Evolutionary conservation across 2,113 vertebrate species (phyloP).

Genomic region (Empidonax alnorum): DNA sequence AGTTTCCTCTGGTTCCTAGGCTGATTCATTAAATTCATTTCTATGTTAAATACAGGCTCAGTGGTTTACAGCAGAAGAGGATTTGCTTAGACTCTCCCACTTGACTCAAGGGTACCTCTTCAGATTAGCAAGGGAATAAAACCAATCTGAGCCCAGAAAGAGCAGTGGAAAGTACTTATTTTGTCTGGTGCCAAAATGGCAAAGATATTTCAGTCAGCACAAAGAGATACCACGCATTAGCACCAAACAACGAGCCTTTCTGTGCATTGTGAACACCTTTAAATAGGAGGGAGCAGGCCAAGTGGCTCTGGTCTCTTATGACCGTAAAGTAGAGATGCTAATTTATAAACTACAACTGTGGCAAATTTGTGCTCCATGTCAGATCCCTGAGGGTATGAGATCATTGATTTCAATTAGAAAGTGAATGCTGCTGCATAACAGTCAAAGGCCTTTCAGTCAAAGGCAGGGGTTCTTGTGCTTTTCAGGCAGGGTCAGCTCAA

Average conservation of each 20-base stretch:
- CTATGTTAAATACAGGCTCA: not conserved
- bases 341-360: not conserved
- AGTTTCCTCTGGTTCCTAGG: not conserved
- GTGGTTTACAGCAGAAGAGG: not conserved
- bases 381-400: not conserved
- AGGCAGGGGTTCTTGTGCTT: not conserved
- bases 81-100: not conserved
- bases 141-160: not conserved
- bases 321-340: not conserved
- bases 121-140: constrained; percentile 18
- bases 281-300: not conserved
- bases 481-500: not conserved
- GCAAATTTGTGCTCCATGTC: not conserved
- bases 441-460: not conserved
- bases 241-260: not conserved
- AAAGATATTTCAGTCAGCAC: not conserved
- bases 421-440: not conserved
- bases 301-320: not conserved
- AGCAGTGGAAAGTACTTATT: not conserved
- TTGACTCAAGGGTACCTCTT: constrained; percentile 20
- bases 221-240: not conserved
- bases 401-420: not conserved
- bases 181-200: not conserved
- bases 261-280: not conserved
- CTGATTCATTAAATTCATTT: not conserved